phyloP scores from a whole-genome alignment of 2,888 invertebrate genomes.

The Oligia latruncula region DNA sequence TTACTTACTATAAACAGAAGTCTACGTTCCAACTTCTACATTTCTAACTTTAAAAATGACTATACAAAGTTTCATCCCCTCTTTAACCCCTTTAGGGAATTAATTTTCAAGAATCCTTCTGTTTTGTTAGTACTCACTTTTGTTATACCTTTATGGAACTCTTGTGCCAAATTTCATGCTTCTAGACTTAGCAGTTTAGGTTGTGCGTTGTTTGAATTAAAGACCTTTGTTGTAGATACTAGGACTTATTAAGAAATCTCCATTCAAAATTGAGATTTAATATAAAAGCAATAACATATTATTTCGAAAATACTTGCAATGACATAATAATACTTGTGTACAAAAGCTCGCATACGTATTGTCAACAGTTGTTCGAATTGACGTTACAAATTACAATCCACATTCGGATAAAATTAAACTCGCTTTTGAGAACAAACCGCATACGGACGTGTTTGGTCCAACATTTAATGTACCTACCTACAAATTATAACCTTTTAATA shows the following conservation, averaged over 20 bases:
- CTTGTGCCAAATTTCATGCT: neutral
- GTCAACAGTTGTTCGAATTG: slow-evolving; percentile 9
- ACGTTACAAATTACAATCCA: neutral
- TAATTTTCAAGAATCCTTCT: neutral
- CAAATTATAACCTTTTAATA: neutral
- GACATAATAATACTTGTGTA: neutral
- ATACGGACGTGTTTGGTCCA: neutral
- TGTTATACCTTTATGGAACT: neutral
- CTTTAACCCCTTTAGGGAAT: neutral
- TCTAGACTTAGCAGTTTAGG: neutral
- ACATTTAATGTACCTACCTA: slow-evolving; percentile 7
- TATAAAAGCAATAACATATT: neutral
- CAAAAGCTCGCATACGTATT: neutral
- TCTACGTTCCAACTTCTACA: neutral
- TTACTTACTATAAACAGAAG: neutral
- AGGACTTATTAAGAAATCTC: no score
- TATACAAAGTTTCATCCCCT: neutral
- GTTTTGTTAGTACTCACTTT: neutral
- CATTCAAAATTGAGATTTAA: neutral
- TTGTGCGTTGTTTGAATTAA: neutral
- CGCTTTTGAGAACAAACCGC: neutral
- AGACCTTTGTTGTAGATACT: neutral
- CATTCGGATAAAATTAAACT: slow-evolving; percentile 18
- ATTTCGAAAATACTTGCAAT: neutral
- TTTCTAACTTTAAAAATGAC: neutral